Percentiles rank a stretch among this genome's conserved stretches.
phyloP scores from a whole-genome alignment of 2,113 vertebrate genomes.

The Hipposideros armiger region DNA sequence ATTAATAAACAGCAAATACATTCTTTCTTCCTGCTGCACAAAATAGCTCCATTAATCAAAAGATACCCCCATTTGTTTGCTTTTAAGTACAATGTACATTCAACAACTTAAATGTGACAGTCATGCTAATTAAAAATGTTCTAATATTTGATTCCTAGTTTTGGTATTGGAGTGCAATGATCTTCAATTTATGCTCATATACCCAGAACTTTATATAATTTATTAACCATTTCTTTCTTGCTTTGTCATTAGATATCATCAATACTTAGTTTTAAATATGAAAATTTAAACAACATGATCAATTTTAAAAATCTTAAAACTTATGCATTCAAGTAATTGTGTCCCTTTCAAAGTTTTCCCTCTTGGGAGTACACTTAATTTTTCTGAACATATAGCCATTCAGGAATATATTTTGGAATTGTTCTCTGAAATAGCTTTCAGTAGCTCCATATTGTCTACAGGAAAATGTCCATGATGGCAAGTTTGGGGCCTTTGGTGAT shows the following conservation, averaged over 20 bases:
- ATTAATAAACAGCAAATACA: constrained; percentile 28
- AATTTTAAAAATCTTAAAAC: background rate
- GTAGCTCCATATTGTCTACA: background rate
- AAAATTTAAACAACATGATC: background rate
- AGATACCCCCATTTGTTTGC: background rate
- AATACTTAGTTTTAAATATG: background rate
- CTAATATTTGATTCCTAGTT: constrained; percentile 9
- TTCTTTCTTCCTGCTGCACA: background rate
- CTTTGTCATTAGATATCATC: background rate
- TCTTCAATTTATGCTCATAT: background rate
- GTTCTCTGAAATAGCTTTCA: background rate
- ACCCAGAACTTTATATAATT: background rate
- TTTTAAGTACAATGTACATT: background rate
- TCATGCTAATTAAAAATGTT: background rate
- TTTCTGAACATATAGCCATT: background rate
- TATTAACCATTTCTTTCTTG: background rate
- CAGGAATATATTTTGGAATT: constrained; percentile 47
- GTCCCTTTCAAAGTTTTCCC: background rate
- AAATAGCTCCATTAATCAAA: constrained; percentile 39
- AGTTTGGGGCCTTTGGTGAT: background rate
- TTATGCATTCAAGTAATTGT: background rate
- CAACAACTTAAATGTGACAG: constrained; percentile 1
- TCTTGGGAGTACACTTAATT: background rate
- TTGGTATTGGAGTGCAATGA: background rate
- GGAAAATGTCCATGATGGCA: background rate